These are phyloP conservation scores for Nothocercus julius DNA, from an alignment of 2,113 vertebrate genomes.

Conservation along the genomic window DNA sequence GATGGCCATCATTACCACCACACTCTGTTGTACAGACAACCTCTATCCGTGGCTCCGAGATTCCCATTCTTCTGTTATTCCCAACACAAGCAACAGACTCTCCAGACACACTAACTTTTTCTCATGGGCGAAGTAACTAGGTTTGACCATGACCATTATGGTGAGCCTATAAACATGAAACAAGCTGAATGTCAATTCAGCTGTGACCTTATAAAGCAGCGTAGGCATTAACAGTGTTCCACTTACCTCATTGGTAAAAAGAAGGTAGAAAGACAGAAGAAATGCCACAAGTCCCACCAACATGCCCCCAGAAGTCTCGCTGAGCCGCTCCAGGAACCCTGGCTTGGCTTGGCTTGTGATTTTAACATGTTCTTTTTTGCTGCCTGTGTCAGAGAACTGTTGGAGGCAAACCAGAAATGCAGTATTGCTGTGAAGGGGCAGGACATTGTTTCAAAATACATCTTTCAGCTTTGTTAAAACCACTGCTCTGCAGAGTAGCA, in stretches of 20 bases:
- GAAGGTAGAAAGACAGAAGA: conserved; percentile 88
- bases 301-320: conserved; percentile 90
- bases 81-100: background rate
- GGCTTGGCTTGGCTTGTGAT: conserved; percentile 77
- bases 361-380: conserved; percentile 81
- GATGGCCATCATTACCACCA: background rate
- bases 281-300: conserved; percentile 85
- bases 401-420: background rate
- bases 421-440: background rate
- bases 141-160: background rate
- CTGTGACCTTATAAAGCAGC: background rate
- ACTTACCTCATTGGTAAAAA: conserved; percentile 95
- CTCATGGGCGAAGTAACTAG: background rate
- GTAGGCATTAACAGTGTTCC: background rate
- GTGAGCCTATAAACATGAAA: background rate
- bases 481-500: background rate
- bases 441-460: background rate
- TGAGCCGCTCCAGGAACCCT: conserved; percentile 92
- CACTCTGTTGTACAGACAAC: background rate
- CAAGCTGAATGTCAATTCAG: background rate
- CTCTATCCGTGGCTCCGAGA: background rate
- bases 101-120: background rate
- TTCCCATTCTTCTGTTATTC: background rate
- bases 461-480: background rate
- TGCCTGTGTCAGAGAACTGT: conserved; percentile 65